Percentiles rank a stretch among this genome's conserved stretches.
Conservation (phyloP, 1,140 invertebrate species). For the Heliothis subflexa region DNA sequence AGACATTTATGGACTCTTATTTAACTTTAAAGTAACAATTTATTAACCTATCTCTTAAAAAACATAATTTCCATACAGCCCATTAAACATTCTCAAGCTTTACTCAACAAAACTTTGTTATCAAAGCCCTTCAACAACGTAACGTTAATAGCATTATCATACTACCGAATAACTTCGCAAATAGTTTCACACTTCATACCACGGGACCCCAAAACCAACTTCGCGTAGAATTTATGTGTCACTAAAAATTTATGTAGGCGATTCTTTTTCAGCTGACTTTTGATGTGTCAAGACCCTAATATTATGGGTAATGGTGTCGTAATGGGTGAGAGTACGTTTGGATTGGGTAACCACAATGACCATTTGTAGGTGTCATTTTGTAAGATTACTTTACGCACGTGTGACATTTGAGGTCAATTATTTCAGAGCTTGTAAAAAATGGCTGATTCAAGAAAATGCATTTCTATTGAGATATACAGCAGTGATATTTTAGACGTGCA, state of each 20-base stretch:
- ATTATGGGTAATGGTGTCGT: constrained; percentile 17
- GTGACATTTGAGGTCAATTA: too few relatives aligned
- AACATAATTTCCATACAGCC: neutral
- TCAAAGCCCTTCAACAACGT: neutral
- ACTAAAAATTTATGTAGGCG: constrained; percentile 49
- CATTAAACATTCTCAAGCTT: neutral
- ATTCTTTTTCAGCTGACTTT: constrained; percentile 44
- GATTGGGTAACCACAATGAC: neutral
- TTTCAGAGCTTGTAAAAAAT: too few relatives aligned
- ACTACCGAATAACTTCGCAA: neutral
- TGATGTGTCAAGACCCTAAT: constrained; percentile 45
- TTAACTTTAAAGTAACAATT: too few relatives aligned
- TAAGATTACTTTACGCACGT: too few relatives aligned
- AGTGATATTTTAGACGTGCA: too few relatives aligned
- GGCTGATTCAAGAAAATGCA: too few relatives aligned
- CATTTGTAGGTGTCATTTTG: neutral
- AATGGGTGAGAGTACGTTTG: neutral
- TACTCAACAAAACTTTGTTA: neutral
- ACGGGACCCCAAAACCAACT: constrained; percentile 30
- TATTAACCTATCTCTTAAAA: too few relatives aligned
- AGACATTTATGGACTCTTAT: too few relatives aligned
- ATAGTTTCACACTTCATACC: constrained; percentile 16
- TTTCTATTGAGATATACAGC: too few relatives aligned
- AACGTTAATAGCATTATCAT: neutral
- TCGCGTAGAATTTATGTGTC: constrained; percentile 46